These are phyloP conservation scores for Pedetes capensis DNA, from an alignment of 2,113 vertebrate genomes.

Conservation along the genomic window DNA sequence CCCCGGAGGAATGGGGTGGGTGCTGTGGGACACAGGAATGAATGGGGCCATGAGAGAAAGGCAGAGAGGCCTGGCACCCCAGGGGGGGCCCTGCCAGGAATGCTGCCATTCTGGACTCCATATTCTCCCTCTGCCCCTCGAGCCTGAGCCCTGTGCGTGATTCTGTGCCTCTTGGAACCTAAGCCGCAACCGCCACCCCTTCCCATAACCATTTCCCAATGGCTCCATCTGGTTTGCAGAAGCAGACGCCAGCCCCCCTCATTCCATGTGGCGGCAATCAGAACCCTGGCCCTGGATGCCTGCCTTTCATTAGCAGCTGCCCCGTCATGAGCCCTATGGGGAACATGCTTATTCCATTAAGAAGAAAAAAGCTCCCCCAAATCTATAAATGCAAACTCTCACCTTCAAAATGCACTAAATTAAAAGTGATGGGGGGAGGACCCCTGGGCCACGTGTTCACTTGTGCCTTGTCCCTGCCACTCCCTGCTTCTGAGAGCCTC, in stretches of 20 bases:
- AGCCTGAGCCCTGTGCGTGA: neutral
- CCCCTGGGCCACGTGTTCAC: neutral
- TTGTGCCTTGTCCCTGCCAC: neutral
- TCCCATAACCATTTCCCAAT: neutral
- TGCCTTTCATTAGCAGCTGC: conserved; percentile 68
- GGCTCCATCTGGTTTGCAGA: conserved; percentile 32
- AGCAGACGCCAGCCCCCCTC: neutral
- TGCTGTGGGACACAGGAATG: neutral
- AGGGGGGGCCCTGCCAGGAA: neutral
- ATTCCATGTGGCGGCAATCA: conserved; percentile 48
- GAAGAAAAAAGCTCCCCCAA: neutral
- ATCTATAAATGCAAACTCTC: conserved; percentile 55
- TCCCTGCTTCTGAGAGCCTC: no score
- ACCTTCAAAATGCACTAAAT: conserved; percentile 20
- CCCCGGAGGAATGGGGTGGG: no score
- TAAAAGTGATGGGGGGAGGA: neutral
- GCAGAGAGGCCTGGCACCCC: neutral
- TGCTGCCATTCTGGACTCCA: neutral
- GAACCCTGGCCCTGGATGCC: neutral
- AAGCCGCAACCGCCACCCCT: neutral
- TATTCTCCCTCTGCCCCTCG: neutral
- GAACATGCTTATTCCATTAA: conserved; percentile 57
- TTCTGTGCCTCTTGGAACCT: neutral
- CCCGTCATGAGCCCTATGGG: neutral
- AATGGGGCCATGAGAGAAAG: neutral